These are phyloP conservation scores for Hozukius guyotensis DNA, from an alignment of 2,797 vertebrate species.

Conservation along the genomic window DNA sequence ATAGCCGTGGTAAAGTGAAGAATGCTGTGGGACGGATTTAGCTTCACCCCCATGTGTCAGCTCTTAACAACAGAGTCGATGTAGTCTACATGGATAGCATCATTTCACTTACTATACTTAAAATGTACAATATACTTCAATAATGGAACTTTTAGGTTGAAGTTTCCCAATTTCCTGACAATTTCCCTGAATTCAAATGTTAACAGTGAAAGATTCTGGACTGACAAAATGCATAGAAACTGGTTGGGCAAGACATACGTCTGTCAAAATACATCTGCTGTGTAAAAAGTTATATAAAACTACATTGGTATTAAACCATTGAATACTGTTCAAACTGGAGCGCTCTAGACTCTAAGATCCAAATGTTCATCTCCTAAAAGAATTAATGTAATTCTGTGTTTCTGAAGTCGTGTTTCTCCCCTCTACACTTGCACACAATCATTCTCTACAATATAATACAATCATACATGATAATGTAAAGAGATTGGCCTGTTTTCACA, in stretches of 20 bases:
- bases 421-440: conserved; percentile 26
- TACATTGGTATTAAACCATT: conserved; percentile 34
- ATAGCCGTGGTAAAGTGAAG: not conserved
- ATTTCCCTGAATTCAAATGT: conserved; percentile 6
- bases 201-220: conserved; percentile 43
- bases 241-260: not conserved
- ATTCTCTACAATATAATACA: conserved; percentile 54
- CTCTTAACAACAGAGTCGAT: conserved; percentile 1
- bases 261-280: conserved; percentile 15
- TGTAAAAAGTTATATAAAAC: conserved; percentile 30
- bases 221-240: conserved; percentile 13
- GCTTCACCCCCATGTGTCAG: conserved; percentile 3
- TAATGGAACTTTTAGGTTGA: not conserved
- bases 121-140: not conserved
- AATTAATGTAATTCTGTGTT: conserved; percentile 76
- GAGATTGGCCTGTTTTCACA: conserved; percentile 7
- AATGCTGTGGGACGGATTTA: conserved; percentile 3
- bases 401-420: conserved; percentile 24
- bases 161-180: not conserved
- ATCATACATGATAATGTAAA: conserved; percentile 26
- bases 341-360: conserved; percentile 39
- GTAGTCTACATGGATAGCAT: not conserved
- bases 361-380: conserved; percentile 40
- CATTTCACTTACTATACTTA: not conserved
- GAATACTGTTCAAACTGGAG: conserved; percentile 66